phyloP scores from a whole-genome alignment of 1,140 invertebrate genomes.

The Asobara japonica region DNA sequence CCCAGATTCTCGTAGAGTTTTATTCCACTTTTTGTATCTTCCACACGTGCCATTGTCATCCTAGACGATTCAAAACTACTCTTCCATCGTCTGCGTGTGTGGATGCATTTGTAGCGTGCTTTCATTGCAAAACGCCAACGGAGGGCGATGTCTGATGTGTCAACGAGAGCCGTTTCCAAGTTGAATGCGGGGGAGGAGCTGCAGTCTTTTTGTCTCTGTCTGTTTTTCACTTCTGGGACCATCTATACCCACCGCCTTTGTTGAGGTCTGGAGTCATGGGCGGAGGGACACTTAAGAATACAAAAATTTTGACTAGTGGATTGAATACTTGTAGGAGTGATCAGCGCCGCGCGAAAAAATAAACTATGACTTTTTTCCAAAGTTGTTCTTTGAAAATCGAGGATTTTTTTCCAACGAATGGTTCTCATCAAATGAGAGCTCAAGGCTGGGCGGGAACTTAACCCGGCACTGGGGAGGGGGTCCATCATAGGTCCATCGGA shows the following conservation, averaged over 20 bases:
- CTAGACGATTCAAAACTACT: conserved; percentile 47
- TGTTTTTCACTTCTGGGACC: background rate
- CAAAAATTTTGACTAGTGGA: no score
- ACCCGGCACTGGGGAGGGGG: no score
- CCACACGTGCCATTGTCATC: conserved; percentile 17
- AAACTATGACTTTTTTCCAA: no score
- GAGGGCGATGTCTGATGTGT: background rate
- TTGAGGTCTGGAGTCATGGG: background rate
- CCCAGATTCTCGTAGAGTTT: conserved; percentile 26
- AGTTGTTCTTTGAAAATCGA: no score
- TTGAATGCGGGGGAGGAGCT: background rate
- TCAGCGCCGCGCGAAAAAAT: no score
- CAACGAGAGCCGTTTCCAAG: background rate
- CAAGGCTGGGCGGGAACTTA: no score
- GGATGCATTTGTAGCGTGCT: background rate
- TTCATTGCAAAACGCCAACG: conserved; percentile 22
- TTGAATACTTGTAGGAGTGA: no score
- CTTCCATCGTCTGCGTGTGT: conserved; percentile 36
- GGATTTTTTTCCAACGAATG: no score
- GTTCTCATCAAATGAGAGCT: no score
- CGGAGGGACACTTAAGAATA: background rate
- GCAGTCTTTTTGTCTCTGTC: background rate
- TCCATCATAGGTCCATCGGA: no score
- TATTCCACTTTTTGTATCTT: conserved; percentile 35
- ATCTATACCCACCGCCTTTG: background rate